Conservation (phyloP, 2,888 invertebrate genomes). For the Pristionchus exspectatus region DNA sequence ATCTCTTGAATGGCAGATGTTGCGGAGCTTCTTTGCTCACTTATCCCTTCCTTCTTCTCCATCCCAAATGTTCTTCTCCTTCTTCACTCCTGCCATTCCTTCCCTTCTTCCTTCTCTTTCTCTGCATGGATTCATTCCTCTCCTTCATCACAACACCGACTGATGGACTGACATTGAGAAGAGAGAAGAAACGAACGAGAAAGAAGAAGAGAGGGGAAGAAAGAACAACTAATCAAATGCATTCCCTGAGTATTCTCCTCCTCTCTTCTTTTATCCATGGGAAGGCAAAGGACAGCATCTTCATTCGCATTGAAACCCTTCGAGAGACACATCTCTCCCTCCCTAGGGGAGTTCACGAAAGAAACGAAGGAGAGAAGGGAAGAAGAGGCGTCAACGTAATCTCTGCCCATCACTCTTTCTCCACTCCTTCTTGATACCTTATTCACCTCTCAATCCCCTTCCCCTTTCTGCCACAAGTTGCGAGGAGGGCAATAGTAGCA, state of each 20-base stretch:
- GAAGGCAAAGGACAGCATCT: constrained; percentile 26
- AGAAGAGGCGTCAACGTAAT: constrained; percentile 6
- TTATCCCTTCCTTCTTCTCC: neutral
- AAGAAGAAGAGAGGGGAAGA: neutral
- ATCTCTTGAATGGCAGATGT: constrained; percentile 30
- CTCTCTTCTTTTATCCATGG: constrained; percentile 20
- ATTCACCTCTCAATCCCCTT: constrained; percentile 1
- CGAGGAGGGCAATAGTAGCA: neutral
- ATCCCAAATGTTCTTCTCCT: neutral
- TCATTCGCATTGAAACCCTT: constrained; percentile 26
- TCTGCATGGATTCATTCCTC: neutral
- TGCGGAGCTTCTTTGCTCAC: constrained; percentile 44
- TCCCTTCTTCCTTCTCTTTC: neutral
- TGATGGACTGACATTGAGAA: neutral
- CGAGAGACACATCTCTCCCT: constrained; percentile 11
- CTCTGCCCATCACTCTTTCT: constrained; percentile 25
- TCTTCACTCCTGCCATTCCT: constrained; percentile 25
- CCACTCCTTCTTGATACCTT: constrained; percentile 5
- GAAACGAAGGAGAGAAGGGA: neutral
- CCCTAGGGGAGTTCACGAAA: constrained; percentile 19
- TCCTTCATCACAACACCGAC: constrained; percentile 35
- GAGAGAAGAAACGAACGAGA: neutral
- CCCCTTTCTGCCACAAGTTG: constrained; percentile 23
- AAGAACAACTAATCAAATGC: constrained; percentile 15
- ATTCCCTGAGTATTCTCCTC: neutral